Evolutionary conservation across 2,888 invertebrate species (phyloP).

Genomic region (Agonopterix heracliana): DNA sequence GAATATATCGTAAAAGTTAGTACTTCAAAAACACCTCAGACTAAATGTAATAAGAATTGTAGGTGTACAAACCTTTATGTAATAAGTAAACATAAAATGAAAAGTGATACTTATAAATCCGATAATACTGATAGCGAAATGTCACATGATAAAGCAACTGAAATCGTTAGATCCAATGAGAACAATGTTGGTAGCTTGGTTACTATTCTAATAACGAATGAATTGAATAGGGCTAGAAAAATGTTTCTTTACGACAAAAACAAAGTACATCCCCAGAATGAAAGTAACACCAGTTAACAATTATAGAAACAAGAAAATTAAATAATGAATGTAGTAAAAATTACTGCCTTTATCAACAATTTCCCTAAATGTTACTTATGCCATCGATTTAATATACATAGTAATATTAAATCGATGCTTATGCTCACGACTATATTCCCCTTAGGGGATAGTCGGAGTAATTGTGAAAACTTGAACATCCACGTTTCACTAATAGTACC

Average conservation of each 20-base stretch:
- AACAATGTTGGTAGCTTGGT: slow-evolving; percentile 44
- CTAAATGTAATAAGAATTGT: not conserved
- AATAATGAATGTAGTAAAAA: too few relatives aligned
- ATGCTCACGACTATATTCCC: too few relatives aligned
- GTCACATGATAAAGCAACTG: not conserved
- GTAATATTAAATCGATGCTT: too few relatives aligned
- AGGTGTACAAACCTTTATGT: slow-evolving; percentile 10
- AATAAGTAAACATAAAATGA: slow-evolving; percentile 23
- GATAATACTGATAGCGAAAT: slow-evolving; percentile 15
- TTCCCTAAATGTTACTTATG: too few relatives aligned
- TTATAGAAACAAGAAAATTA: not conserved
- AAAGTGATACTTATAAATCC: slow-evolving; percentile 10
- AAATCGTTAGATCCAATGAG: slow-evolving; percentile 11
- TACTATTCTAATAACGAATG: slow-evolving; percentile 47
- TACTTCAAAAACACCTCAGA: slow-evolving; percentile 29
- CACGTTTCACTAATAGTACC: too few relatives aligned
- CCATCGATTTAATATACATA: too few relatives aligned
- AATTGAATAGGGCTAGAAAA: slow-evolving; percentile 51
- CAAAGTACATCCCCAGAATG: slow-evolving; percentile 56
- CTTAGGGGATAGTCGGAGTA: too few relatives aligned
- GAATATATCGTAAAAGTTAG: slow-evolving; percentile 82
- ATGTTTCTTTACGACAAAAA: slow-evolving; percentile 52
- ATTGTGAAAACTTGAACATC: too few relatives aligned
- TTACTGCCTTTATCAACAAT: too few relatives aligned
- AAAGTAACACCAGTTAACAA: slow-evolving; percentile 13